Base-by-base conservation (phyloP, 2,888 invertebrate genomes). In the Eurytoma californica region DNA sequence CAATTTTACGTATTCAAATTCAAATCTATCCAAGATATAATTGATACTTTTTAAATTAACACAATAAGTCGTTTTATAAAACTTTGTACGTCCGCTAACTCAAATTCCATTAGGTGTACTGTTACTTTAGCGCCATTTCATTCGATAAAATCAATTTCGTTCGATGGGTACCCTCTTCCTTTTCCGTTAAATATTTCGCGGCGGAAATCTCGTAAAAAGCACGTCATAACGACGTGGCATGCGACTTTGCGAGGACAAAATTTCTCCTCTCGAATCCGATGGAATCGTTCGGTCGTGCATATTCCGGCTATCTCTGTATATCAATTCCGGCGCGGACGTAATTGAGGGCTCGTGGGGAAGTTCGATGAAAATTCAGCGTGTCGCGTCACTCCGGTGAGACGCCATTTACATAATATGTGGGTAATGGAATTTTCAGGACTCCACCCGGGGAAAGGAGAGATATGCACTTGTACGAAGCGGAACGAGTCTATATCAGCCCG, bases 331-430 rank as follows among this genome's bases (percentile, higher is more conserved):
- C 3, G n/a, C 24, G 16, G 18, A 28, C 9, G 55, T 72, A 72
- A 75, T 75, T 67, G 72, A 70, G 67, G 60, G 18, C 28, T 63
- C n/a, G 61, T 7, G 30, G 16, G 63, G 30, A 51, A 18, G 3
- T 20, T 12, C 28, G 51, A 61, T 55, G 49, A 72, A 72, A 77
- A 72, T 77, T 53, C 47, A n/a, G 47, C 24, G 53, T 30, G 65
- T 63, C 47, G 39, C 20, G 47, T 12, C 13, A 3, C 53, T 7
- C 47, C 9, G 24, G 53, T 60, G 30, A 53, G 16, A 67, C 30
- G 24, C 39, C 20, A 72, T 75, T 76, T 72, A 16, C 72, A 72
- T 79, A 72, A 80, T 77, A 77, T 69, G 73, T 73, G 51, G 65
- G 68, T 80, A 76, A 80, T 77, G 63, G 68, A 80, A 67, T 80